These are phyloP conservation scores for Lasioglossum calceatum DNA, from an alignment of 2,888 invertebrate species.

Conservation along the genomic window DNA sequence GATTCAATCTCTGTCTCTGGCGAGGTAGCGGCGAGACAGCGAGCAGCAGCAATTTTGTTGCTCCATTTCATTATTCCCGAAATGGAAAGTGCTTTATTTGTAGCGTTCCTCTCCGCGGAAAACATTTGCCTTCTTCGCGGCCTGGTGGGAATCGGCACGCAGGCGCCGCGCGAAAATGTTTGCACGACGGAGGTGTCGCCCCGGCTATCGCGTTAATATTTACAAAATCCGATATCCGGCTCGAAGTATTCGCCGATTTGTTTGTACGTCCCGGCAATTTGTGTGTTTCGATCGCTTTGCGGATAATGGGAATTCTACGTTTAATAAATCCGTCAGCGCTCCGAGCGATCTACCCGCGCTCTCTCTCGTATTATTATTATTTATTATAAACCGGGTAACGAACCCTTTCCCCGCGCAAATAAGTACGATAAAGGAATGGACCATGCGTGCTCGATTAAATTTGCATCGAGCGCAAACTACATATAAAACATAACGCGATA, in stretches of 20 bases:
- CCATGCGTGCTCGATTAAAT: background rate
- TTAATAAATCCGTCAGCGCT: conserved; percentile 38
- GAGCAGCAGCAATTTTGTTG: background rate
- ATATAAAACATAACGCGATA: background rate
- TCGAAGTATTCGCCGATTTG: conserved; percentile 41
- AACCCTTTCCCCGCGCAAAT: background rate
- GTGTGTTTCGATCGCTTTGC: conserved; percentile 24
- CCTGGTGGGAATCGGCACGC: background rate
- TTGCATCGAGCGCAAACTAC: background rate
- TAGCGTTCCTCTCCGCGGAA: background rate
- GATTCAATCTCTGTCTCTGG: background rate
- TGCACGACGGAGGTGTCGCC: conserved; percentile 33
- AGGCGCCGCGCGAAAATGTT: conserved; percentile 31
- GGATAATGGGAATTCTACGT: conserved; percentile 37
- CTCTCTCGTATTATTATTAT: conserved; percentile 1
- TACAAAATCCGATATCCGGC: conserved; percentile 42
- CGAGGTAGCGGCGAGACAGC: background rate
- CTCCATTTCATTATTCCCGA: conserved; percentile 4
- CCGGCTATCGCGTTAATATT: conserved; percentile 39
- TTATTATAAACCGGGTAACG: background rate
- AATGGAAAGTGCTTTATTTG: conserved; percentile 15
- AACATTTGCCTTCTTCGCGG: conserved; percentile 11
- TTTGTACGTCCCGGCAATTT: conserved; percentile 41
- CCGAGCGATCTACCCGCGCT: background rate
- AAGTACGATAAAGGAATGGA: background rate